These are phyloP conservation scores for Phlogophora meticulosa DNA, from an alignment of 2,888 invertebrate genomes.

Conservation along the genomic window DNA sequence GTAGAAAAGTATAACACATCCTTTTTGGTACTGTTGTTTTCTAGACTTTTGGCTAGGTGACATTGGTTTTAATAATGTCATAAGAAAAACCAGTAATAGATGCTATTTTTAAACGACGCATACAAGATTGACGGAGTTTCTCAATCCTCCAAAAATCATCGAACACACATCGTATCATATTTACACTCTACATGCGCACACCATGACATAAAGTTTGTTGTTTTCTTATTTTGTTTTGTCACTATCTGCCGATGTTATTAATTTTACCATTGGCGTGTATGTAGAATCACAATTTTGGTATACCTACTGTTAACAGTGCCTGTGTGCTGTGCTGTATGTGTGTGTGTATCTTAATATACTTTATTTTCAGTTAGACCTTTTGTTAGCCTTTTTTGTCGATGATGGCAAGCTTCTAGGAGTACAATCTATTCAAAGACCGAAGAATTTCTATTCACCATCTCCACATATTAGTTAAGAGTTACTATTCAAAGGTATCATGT, in stretches of 20 bases:
- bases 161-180: too few relatives aligned
- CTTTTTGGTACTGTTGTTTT: conserved; percentile 23
- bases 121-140: too few relatives aligned
- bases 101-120: background rate
- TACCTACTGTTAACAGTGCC: too few relatives aligned
- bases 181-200: too few relatives aligned
- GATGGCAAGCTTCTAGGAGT: background rate
- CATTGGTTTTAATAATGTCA: background rate
- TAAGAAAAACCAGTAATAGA: background rate
- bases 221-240: too few relatives aligned
- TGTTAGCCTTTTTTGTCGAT: background rate
- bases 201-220: too few relatives aligned
- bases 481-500: background rate
- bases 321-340: too few relatives aligned
- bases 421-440: background rate
- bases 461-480: background rate
- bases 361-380: background rate
- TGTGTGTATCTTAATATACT: background rate
- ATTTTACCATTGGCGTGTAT: too few relatives aligned
- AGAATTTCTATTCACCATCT: background rate
- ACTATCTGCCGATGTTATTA: too few relatives aligned
- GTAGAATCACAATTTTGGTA: too few relatives aligned
- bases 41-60: conserved; percentile 1
- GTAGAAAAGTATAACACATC: background rate
- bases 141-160: too few relatives aligned